Evolutionary conservation across 2,113 vertebrate species (phyloP).

Genomic region (Felis catus): DNA sequence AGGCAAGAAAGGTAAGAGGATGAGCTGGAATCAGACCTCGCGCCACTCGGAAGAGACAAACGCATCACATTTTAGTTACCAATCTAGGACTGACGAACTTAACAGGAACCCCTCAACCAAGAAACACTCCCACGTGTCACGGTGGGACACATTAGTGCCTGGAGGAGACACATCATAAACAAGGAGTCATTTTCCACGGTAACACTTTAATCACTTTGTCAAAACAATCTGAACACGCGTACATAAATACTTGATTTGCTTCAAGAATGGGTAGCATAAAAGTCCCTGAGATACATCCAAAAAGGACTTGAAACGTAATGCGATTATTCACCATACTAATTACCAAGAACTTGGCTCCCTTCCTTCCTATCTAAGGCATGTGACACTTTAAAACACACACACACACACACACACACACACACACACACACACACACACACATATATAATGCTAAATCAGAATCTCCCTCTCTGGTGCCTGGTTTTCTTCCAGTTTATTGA

Average conservation of each 20-base stretch:
- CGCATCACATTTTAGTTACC: not conserved
- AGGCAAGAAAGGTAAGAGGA: not conserved
- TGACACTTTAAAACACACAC: not conserved
- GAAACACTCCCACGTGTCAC: not conserved
- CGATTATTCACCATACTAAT: constrained; percentile 20
- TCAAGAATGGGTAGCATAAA: not conserved
- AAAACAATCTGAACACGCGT: not conserved
- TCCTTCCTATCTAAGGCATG: not conserved
- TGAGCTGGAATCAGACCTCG: not conserved
- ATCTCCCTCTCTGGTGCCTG: not conserved
- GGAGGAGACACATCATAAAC: not conserved
- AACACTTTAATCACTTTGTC: constrained; percentile 49
- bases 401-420: too few species aligned
- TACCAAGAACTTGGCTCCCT: not conserved
- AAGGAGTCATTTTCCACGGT: not conserved
- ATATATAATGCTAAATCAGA: not conserved
- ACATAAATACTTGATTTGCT: constrained; percentile 27
- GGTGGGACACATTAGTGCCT: not conserved
- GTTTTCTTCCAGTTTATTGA: constrained; percentile 42
- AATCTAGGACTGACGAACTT: not conserved
- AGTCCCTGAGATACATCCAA: constrained; percentile 55
- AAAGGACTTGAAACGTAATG: not conserved
- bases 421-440: not conserved
- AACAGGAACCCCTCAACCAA: not conserved
- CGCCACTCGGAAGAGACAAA: not conserved